phyloP scores from a whole-genome alignment of 2,797 vertebrate genomes.

The Lycodopsis pacificus region DNA sequence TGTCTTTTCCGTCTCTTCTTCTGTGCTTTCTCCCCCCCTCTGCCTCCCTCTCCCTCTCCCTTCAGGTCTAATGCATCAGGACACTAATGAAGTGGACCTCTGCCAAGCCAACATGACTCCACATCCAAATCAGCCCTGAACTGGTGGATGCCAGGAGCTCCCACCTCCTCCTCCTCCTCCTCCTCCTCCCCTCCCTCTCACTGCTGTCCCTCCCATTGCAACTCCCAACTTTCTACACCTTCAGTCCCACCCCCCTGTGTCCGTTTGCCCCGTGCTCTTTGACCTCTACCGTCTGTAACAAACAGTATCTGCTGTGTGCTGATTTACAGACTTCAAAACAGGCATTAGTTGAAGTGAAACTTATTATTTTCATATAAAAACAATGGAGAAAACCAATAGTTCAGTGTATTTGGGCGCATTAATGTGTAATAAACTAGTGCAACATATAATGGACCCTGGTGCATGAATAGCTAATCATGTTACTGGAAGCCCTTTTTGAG shows the following conservation, averaged over 20 bases:
- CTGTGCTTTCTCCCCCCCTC: background rate
- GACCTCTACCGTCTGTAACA: background rate
- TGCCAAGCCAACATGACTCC: constrained; percentile 78
- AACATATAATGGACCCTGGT: background rate
- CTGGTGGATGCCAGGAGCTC: constrained; percentile 66
- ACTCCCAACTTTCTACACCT: constrained; percentile 13
- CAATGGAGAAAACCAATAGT: background rate
- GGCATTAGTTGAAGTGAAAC: background rate
- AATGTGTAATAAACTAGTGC: background rate
- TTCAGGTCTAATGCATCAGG: constrained; percentile 70
- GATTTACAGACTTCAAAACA: constrained; percentile 3
- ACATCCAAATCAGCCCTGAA: constrained; percentile 71
- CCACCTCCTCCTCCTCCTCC: constrained; percentile 32
- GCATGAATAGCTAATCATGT: background rate
- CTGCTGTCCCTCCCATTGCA: background rate
- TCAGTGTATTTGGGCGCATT: background rate
- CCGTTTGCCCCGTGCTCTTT: background rate
- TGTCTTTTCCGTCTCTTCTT: constrained; percentile 3
- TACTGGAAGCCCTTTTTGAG: background rate
- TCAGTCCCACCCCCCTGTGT: background rate
- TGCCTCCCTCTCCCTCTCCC: constrained; percentile 13
- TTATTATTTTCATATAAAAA: background rate
- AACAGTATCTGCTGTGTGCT: background rate
- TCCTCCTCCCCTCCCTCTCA: background rate
- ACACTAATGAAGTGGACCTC: constrained; percentile 77